Percentiles rank a stretch among this genome's conserved stretches.
phyloP scores from a whole-genome alignment of 2,797 vertebrate species.

The Xenopus petersii region DNA sequence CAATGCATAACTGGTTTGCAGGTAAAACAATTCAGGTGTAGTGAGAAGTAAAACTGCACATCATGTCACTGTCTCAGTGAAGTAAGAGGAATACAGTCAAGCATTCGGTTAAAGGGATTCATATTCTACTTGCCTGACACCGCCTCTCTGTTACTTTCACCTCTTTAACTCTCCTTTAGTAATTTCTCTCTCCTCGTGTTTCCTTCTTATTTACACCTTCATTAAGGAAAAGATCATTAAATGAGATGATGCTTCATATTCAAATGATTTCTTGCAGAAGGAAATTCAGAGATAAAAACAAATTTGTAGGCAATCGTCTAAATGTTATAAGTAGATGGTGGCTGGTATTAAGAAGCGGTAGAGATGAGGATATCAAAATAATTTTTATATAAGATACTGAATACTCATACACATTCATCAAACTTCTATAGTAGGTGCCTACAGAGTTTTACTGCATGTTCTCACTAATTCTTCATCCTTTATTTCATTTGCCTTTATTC shows the following conservation, averaged over 20 bases:
- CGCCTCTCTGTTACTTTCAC: background rate
- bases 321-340: too few relatives aligned
- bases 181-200: background rate
- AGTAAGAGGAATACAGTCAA: conserved; percentile 31
- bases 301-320: too few relatives aligned
- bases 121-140: conserved; percentile 33
- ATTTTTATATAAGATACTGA: too few relatives aligned
- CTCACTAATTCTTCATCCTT: too few relatives aligned
- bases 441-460: too few relatives aligned
- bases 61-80: conserved; percentile 21
- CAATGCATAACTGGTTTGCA: conserved; percentile 11
- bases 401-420: too few relatives aligned
- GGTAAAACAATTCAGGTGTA: background rate
- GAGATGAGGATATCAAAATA: too few relatives aligned
- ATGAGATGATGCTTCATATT: conserved; percentile 15
- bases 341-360: too few relatives aligned
- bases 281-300: background rate
- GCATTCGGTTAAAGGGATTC: conserved; percentile 40
- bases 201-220: conserved; percentile 32
- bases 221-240: conserved; percentile 33
- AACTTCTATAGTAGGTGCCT: too few relatives aligned
- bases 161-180: too few relatives aligned
- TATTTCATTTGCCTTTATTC: too few relatives aligned
- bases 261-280: conserved; percentile 11
- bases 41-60: conserved; percentile 29